Evolutionary conservation across 2,797 vertebrate species (phyloP).

Genomic region (Chaetodon trifasciatus): DNA sequence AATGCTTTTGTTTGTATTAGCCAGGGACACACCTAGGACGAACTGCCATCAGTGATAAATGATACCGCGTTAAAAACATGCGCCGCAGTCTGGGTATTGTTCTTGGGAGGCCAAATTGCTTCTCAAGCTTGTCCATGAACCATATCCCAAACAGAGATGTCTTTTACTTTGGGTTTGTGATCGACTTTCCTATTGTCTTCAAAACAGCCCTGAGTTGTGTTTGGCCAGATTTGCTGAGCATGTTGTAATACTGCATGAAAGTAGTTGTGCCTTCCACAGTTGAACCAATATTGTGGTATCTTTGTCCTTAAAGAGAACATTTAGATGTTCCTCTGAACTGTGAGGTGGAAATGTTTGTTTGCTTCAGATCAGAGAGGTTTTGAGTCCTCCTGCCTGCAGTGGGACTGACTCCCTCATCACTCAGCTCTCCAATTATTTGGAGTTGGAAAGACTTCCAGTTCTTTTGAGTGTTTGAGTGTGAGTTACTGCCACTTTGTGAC

Average conservation of each 20-base stretch:
- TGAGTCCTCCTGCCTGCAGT: background rate
- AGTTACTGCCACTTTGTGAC: background rate
- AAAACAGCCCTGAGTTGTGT: background rate
- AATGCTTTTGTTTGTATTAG: background rate
- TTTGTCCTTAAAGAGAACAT: background rate
- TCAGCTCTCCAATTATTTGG: background rate
- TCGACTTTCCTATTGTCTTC: background rate
- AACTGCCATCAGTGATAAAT: background rate
- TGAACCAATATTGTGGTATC: background rate
- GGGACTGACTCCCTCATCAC: background rate
- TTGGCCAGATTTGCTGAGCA: background rate
- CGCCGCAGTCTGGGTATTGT: background rate
- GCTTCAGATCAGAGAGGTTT: background rate
- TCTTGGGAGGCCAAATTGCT: background rate
- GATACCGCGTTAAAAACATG: background rate
- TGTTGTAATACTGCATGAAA: background rate
- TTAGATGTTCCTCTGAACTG: background rate
- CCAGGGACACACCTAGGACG: background rate
- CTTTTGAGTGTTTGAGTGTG: background rate
- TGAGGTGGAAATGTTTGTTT: background rate
- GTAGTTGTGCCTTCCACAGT: background rate
- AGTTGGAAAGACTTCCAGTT: background rate
- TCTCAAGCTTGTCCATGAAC: background rate
- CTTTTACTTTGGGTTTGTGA: background rate
- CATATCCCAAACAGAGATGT: background rate